phyloP scores from a whole-genome alignment of 2,113 vertebrate species.

The Upupa epops region DNA sequence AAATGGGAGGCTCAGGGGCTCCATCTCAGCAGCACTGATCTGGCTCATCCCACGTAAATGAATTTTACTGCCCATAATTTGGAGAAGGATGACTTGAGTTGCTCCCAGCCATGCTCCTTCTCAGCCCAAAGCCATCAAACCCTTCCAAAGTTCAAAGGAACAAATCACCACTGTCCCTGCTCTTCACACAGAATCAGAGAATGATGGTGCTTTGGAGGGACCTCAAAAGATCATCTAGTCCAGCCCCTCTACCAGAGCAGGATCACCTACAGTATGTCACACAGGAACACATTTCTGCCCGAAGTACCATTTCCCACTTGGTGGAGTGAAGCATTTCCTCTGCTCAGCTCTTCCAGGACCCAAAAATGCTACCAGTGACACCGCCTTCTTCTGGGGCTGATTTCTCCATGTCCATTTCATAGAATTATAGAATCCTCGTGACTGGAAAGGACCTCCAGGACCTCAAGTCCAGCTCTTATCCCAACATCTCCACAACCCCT shows the following conservation, averaged over 20 bases:
- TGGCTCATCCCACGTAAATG: not conserved
- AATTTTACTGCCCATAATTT: not conserved
- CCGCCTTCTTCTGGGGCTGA: not conserved
- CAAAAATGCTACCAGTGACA: not conserved
- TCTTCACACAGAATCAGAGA: not conserved
- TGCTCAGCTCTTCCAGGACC: not conserved
- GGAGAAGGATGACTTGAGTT: not conserved
- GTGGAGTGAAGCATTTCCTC: not conserved
- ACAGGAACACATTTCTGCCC: not conserved
- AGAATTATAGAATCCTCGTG: too few species aligned
- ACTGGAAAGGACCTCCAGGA: too few species aligned
- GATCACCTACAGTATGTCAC: too few species aligned
- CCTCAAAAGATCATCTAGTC: too few species aligned
- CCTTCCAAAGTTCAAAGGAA: not conserved
- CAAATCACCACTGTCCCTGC: not conserved
- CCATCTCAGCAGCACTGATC: not conserved
- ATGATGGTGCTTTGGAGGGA: too few species aligned
- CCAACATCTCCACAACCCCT: too few species aligned
- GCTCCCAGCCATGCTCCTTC: not conserved
- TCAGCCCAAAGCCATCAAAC: not conserved
- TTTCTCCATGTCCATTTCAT: not conserved
- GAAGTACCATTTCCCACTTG: not conserved
- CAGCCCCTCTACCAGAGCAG: too few species aligned
- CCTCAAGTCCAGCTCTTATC: too few species aligned
- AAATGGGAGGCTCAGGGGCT: conserved; percentile 9